These are phyloP conservation scores for Thera obeliscata DNA, from an alignment of 2,888 invertebrate species.

Conservation along the genomic window DNA sequence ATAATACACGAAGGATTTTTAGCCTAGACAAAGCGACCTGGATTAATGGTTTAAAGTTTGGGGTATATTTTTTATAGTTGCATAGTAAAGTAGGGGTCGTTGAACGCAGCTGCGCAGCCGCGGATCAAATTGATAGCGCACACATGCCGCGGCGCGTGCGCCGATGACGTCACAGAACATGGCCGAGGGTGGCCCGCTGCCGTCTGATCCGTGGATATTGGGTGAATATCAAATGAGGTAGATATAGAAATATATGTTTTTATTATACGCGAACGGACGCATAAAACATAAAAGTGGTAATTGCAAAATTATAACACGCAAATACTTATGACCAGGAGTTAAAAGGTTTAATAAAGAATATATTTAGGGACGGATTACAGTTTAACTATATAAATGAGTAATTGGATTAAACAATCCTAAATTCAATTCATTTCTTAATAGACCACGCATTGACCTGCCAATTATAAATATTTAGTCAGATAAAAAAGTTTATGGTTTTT, in stretches of 20 bases:
- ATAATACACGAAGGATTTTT: slow-evolving; percentile 61
- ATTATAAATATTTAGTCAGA: no score
- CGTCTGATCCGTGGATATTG: slow-evolving; percentile 20
- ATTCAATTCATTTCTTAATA: no score
- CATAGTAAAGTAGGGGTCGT: slow-evolving; percentile 66
- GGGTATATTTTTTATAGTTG: slow-evolving; percentile 66
- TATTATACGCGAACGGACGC: slow-evolving; percentile 5
- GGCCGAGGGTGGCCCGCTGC: slow-evolving; percentile 38
- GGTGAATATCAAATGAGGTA: slow-evolving; percentile 37
- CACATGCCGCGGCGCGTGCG: slow-evolving; percentile 69
- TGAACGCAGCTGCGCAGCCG: slow-evolving; percentile 78
- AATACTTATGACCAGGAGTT: no score
- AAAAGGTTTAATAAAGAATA: no score
- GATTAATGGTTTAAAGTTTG: slow-evolving; percentile 75
- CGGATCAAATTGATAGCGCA: slow-evolving; percentile 77
- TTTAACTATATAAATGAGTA: no score
- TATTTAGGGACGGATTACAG: no score
- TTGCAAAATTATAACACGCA: no score
- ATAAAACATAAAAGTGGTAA: background rate
- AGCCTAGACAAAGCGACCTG: slow-evolving; percentile 73
- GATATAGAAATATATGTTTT: slow-evolving; percentile 13
- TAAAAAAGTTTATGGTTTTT: no score
- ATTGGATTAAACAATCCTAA: no score
- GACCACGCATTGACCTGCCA: no score
- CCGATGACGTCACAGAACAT: slow-evolving; percentile 60